A percentile compares a stretch with the other conserved stretches of the same genome.
Evolutionary conservation across 1,140 invertebrate genomes (phyloP).

Genomic region (Paramacrobiotus metropolitanus): DNA sequence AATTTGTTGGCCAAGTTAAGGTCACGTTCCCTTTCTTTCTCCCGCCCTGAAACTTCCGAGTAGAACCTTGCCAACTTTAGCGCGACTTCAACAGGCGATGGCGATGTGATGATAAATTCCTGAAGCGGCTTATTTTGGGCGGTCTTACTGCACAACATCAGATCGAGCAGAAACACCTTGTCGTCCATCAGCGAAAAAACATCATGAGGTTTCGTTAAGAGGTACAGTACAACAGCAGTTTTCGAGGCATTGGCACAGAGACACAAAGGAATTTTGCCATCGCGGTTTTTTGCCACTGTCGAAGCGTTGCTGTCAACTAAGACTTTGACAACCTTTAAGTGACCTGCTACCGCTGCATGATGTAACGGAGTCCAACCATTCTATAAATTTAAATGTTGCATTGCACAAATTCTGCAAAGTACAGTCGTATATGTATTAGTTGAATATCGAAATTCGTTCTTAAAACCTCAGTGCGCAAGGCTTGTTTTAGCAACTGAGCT

Average conservation of each 20-base stretch:
- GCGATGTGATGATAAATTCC: constrained; percentile 83
- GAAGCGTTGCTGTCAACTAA: constrained; percentile 83
- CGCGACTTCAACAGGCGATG: constrained; percentile 88
- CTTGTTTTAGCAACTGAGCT: too few relatives aligned
- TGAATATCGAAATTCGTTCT: too few relatives aligned
- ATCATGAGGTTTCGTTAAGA: constrained; percentile 90
- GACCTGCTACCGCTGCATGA: constrained; percentile 78
- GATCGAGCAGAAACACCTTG: constrained; percentile 80
- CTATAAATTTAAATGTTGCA: constrained; percentile 18
- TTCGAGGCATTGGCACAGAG: constrained; percentile 89
- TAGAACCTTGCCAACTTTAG: constrained; percentile 71
- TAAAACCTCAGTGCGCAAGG: too few relatives aligned
- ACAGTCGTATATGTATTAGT: too few relatives aligned
- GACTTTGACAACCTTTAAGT: constrained; percentile 76
- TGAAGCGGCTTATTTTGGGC: constrained; percentile 84
- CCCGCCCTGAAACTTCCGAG: constrained; percentile 25
- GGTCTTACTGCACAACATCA: constrained; percentile 94
- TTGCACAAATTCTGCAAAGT: too few relatives aligned
- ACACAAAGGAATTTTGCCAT: constrained; percentile 80
- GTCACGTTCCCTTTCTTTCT: constrained; percentile 92
- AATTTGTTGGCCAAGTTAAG: constrained; percentile 76
- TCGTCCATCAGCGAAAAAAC: constrained; percentile 92
- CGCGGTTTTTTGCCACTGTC: constrained; percentile 60
- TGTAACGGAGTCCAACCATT: constrained; percentile 93
- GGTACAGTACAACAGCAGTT: constrained; percentile 75